Evolutionary conservation across 2,113 vertebrate species (phyloP), one percentile per base, ranked within the genome.

Genomic region (Rhinogobius similis): DNA sequence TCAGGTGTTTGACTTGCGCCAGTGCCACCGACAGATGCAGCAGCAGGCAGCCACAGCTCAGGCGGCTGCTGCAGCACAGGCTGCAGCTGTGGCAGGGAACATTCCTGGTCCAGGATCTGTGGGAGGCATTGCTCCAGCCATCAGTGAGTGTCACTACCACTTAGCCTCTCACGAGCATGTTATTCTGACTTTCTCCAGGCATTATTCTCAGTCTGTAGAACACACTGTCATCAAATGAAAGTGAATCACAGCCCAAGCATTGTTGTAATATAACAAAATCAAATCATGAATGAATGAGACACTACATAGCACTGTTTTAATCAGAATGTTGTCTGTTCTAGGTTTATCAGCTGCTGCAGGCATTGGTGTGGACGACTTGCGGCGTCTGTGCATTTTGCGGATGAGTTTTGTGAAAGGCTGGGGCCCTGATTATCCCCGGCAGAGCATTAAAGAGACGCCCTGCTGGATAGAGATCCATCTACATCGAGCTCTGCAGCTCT

Each of bases 331-430:
- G 58, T 61, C 18, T 66, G 26, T 70, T 46, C n/a, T 69, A 94
- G 97, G 97, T 89, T 76, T 99, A 76, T 98, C 97, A 0, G 97
- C 97, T 0, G 97, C 96, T 0, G 97, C 97, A 0, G 97, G 97
- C 0, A 98, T 99, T 0, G 97, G 97, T 0, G 96, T 98, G 0
- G 97, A 99, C 1, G 97, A 99, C 87, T 94, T 99, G 10, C 95
- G 96, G 9, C 94, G 96, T 50, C 90, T 99, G 27, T 99, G 98
- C 84, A 98, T 99, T 67, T 92, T 99, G 86, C 89, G 96, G 78
- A 98, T 99, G 97, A 99, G 97, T 77, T 99, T 99, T 1, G 98
- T 99, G 2, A 98, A 99, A 83, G 98, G 98, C 73, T 99, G 98
- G 98, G 98, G 98, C 5, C 97, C 98, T 0, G 97, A 99, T 86